phyloP scores from a whole-genome alignment of 1,140 invertebrate genomes.

The Gryllus bimaculatus region DNA sequence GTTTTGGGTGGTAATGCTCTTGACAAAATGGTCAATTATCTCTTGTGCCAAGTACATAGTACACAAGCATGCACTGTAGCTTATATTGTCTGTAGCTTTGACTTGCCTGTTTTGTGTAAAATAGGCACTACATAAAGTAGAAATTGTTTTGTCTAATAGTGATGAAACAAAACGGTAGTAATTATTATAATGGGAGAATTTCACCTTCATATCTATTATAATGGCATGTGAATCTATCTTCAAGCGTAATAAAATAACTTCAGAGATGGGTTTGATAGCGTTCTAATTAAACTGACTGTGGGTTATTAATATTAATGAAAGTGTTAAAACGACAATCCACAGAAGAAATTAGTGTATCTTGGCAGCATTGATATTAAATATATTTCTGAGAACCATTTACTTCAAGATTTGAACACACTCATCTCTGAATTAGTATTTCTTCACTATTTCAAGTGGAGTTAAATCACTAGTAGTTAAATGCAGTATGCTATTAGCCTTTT shows the following conservation, averaged over 20 bases:
- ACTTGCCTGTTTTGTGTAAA: not conserved
- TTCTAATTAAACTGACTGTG: not conserved
- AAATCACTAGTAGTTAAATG: not conserved
- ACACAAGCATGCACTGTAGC: not conserved
- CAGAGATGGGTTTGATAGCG: not conserved
- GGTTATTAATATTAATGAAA: too few relatives aligned
- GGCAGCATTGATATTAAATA: too few relatives aligned
- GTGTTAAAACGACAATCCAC: too few relatives aligned
- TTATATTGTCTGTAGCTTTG: not conserved
- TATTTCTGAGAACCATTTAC: too few relatives aligned
- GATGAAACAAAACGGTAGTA: not conserved
- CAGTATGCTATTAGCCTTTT: not conserved
- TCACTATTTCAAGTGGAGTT: not conserved
- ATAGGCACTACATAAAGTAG: not conserved
- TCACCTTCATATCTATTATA: not conserved
- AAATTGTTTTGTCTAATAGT: not conserved
- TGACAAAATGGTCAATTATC: slow-evolving; percentile 5
- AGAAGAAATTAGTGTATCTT: too few relatives aligned
- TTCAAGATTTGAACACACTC: not conserved
- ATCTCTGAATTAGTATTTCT: slow-evolving; percentile 1
- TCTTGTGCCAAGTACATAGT: not conserved
- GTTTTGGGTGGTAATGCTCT: not conserved
- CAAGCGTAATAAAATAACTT: not conserved
- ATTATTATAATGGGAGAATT: not conserved
- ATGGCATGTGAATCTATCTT: not conserved